Evolutionary conservation across 2,797 vertebrate species (phyloP).

Genomic region (Threskiornis aethiopicus): DNA sequence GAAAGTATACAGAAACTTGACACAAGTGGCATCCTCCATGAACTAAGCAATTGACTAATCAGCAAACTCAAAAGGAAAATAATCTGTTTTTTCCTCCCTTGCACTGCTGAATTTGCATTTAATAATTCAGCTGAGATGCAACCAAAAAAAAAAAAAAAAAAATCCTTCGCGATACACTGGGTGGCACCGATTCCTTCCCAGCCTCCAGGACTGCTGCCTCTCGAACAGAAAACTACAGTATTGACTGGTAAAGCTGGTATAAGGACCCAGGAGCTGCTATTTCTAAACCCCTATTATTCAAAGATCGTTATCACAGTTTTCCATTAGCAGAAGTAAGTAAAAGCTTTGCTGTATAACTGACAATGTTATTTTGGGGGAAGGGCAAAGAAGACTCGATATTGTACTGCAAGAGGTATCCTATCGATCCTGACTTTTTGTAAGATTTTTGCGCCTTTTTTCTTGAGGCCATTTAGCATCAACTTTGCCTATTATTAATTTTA

Average conservation of each 20-base stretch:
- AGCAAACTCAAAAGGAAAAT: slow-evolving; percentile 69
- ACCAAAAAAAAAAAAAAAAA: not conserved
- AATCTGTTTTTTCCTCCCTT: slow-evolving; percentile 56
- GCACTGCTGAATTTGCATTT: slow-evolving; percentile 69
- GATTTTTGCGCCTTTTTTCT: slow-evolving; percentile 54
- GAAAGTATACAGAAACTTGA: slow-evolving; percentile 68
- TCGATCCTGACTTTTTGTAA: slow-evolving; percentile 12
- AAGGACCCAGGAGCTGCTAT: slow-evolving; percentile 61
- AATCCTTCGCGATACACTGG: not conserved
- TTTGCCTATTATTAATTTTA: slow-evolving; percentile 66
- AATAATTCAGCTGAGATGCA: slow-evolving; percentile 64
- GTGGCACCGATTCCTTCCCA: slow-evolving; percentile 23
- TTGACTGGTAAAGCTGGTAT: slow-evolving; percentile 51
- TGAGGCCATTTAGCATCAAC: slow-evolving; percentile 62
- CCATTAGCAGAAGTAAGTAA: slow-evolving; percentile 75
- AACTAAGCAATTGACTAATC: slow-evolving; percentile 70
- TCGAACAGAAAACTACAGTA: slow-evolving; percentile 56
- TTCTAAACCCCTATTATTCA: slow-evolving; percentile 74
- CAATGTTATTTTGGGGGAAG: slow-evolving; percentile 54
- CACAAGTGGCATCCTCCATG: slow-evolving; percentile 57
- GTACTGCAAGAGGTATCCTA: slow-evolving; percentile 60
- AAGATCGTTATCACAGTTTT: slow-evolving; percentile 76
- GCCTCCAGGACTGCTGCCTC: slow-evolving; percentile 3
- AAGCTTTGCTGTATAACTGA: slow-evolving; percentile 75
- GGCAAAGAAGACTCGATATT: slow-evolving; percentile 70